phyloP scores from a whole-genome alignment of 2,113 vertebrate genomes.

The Misgurnus mizolepis region DNA sequence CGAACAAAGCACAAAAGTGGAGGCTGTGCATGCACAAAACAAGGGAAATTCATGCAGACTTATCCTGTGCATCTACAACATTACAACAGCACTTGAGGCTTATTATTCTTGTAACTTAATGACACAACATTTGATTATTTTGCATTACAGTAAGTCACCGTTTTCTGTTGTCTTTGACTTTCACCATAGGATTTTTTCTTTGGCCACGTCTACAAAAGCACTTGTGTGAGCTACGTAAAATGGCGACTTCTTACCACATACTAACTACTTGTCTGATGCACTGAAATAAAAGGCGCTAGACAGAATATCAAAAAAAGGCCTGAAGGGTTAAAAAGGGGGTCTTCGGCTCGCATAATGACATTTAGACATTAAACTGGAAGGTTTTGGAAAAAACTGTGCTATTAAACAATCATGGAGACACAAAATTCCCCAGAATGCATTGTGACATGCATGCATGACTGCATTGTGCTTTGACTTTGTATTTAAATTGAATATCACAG shows the following conservation, averaged over 20 bases:
- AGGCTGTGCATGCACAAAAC: neutral
- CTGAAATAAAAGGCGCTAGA: neutral
- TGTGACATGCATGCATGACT: neutral
- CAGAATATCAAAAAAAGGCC: no score
- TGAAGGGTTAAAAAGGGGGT: neutral
- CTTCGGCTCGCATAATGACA: neutral
- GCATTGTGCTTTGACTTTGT: slow-evolving; percentile 27
- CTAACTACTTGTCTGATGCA: neutral
- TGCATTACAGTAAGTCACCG: neutral
- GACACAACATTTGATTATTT: neutral
- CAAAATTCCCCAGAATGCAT: neutral
- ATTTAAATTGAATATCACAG: slow-evolving; percentile 5
- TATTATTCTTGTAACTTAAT: neutral
- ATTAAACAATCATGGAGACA: neutral
- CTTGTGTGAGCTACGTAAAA: slow-evolving; percentile 11
- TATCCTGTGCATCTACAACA: neutral
- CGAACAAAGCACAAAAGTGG: neutral
- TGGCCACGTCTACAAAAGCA: slow-evolving; percentile 48
- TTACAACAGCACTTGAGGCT: neutral
- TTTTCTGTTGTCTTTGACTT: neutral
- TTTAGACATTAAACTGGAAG: slow-evolving; percentile 1
- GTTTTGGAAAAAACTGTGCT: no score
- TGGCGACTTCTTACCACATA: neutral
- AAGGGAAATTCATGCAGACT: neutral
- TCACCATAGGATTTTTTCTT: slow-evolving; percentile 43